Evolutionary conservation across 2,797 vertebrate species (phyloP), one percentile per base, ranked within the genome.

Genomic region (Alca torda): DNA sequence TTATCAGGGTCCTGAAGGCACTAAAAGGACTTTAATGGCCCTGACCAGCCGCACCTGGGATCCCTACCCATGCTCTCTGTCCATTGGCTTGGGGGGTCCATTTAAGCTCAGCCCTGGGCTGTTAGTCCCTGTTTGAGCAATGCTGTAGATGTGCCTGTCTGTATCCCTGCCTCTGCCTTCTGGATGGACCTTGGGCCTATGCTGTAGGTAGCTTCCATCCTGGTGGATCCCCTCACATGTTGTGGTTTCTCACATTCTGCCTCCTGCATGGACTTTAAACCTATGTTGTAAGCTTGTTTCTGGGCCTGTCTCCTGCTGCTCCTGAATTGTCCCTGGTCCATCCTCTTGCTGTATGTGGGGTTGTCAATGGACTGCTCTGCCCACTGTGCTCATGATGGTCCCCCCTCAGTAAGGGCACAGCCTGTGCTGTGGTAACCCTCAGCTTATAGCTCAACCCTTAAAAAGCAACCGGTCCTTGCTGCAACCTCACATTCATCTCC

Each of bases 51-150:
- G 12, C 84, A 61, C 16, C 75, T 79, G 70, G 16, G 50, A 33
- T 10, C 43, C 39, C 28, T 20, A 24, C 28, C 7, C 2, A 1
- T 4, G 3, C 23, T 50, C 41, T 79, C 37, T 67, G 28, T 16
- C 46, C 31, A 69, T 37, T 73, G 82, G 59, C 37, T 13, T 15
- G 10, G 25, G 11, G 45, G 2, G 7, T 78, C 26, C 33, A 43
- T 79, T 84, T 82, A 84, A 91, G 54, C 28, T 61, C 75, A 85
- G 57, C 54, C 25, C 12, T 6, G 25, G 5, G 30, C 1, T 6
- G 0, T 2, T 0, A 4, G 2, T 3, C 3, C 1, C 0, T 20
- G 0, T 12, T 11, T 88, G 11, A 45, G 26, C 4, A 4, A 0
- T 33, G 76, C 2, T 73, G 24, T 48, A 10, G 37, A 1, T 41